Percentiles rank a stretch among this genome's conserved stretches.
Conservation (phyloP, 2,113 vertebrate species). For the Brevimyrus niger region DNA sequence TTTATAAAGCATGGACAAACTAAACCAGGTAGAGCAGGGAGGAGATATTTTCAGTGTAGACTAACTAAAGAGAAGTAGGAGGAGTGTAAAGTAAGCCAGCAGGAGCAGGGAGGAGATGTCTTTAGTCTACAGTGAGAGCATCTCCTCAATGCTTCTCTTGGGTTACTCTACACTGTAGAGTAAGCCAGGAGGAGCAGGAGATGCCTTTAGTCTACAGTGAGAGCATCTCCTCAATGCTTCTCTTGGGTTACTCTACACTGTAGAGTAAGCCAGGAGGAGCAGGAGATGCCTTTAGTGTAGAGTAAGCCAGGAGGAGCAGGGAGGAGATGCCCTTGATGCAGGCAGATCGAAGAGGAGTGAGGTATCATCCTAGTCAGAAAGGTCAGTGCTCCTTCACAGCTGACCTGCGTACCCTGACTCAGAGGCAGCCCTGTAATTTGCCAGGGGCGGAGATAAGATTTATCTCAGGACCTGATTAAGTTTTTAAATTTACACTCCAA, state of each 20-base stretch:
- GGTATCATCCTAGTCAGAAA: constrained; percentile 22
- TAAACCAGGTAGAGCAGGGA: background rate
- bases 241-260: no score
- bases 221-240: no score
- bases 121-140: no score
- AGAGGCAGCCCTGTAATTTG: constrained; percentile 63
- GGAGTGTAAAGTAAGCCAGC: background rate
- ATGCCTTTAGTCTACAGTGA: background rate
- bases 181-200: background rate
- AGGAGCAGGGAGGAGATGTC: background rate
- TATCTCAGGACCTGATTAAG: constrained; percentile 92
- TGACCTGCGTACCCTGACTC: constrained; percentile 47
- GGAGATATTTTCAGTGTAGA: background rate
- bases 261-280: background rate
- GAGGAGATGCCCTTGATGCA: background rate
- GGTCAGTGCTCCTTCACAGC: constrained; percentile 48
- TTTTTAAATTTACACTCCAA: constrained; percentile 99
- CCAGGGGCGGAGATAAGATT: constrained; percentile 69
- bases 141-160: no score
- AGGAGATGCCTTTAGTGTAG: background rate
- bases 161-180: no score
- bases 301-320: background rate
- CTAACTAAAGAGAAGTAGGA: background rate
- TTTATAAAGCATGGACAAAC: background rate
- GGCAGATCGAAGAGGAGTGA: background rate